Percentiles rank a stretch among this genome's conserved stretches.
Conservation (phyloP, 2,113 vertebrate species). For the Pteropus alecto region DNA sequence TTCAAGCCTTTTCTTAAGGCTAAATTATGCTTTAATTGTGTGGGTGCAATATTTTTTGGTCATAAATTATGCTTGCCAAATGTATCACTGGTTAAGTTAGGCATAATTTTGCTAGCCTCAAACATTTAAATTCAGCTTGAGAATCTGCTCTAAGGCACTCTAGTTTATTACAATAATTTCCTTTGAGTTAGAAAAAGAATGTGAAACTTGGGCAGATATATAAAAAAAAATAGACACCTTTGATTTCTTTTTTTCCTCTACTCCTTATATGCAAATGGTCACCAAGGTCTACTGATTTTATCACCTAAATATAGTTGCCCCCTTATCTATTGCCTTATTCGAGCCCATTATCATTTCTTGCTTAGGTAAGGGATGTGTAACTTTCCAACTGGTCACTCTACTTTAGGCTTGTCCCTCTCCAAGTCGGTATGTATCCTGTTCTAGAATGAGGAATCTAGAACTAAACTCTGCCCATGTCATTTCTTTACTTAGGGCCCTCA, state of each 20-base stretch:
- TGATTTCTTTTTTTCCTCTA: not conserved
- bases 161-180: constrained; percentile 25
- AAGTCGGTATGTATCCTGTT: not conserved
- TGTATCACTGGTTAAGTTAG: not conserved
- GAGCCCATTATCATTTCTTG: not conserved
- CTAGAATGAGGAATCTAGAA: not conserved
- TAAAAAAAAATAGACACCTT: not conserved
- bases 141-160: not conserved
- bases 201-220: not conserved
- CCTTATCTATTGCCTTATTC: not conserved
- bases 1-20: constrained; percentile 10
- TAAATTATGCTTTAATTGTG: constrained; percentile 43
- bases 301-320: not conserved
- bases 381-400: not conserved
- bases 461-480: not conserved
- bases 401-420: not conserved
- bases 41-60: not conserved
- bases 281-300: not conserved
- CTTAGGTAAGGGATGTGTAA: not conserved
- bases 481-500: not conserved
- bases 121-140: constrained; percentile 2
- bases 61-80: constrained; percentile 25
- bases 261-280: not conserved
- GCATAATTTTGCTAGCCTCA: constrained; percentile 23
- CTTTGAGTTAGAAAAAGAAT: constrained; percentile 32